Evolutionary conservation across 2,113 vertebrate genomes (phyloP), one percentile per base, ranked within the genome.

Genomic region (Scatophagus argus): DNA sequence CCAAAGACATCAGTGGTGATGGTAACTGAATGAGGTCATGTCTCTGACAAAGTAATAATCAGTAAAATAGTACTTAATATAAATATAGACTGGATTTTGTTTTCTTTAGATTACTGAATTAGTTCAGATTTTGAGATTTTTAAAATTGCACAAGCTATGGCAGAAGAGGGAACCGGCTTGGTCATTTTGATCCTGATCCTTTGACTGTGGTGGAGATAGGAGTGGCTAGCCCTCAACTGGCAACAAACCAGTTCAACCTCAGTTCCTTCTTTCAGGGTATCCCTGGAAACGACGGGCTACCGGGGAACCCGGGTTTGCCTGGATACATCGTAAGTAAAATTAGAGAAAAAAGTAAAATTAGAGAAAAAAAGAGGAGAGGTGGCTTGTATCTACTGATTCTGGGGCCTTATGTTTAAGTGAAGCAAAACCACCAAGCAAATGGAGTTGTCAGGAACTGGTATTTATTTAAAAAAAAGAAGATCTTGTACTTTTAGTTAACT

Each of bases 231-330:
- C 85, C 77, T 83, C 9, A 63, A 89, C 77, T 87, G 82, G 90
- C 82, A 88, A 81, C 85, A 92, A 78, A 87, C 71, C 82, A 90
- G 92, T 94, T 95, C 91, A 95, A 95, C 90, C 92, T 89, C 91
- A 92, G 86, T 81, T 94, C 93, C 94, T 92, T 94, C 91, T 95
- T 86, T 90, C 95, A 99, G 98, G 98, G 98, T 91, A 89, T 96
- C 83, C 97, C 97, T 67, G 98, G 98, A 89, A 96, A 95, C 87
- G 97, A 98, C 27, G 97, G 98, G 77, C 80, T 96, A 92, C 96
- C 97, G 4, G 98, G 97, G 81, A 92, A 96, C 88, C 96, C 96
- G 0, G 96, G 97, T 86, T 94, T 95, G 0, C 95, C 96, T 3
- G 96, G 93, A 67, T 91, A 94, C 69, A 80, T 92, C 95, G 97